These are phyloP conservation scores for Bacillus rossius DNA, from an alignment of 1,140 invertebrate genomes.

Conservation along the genomic window DNA sequence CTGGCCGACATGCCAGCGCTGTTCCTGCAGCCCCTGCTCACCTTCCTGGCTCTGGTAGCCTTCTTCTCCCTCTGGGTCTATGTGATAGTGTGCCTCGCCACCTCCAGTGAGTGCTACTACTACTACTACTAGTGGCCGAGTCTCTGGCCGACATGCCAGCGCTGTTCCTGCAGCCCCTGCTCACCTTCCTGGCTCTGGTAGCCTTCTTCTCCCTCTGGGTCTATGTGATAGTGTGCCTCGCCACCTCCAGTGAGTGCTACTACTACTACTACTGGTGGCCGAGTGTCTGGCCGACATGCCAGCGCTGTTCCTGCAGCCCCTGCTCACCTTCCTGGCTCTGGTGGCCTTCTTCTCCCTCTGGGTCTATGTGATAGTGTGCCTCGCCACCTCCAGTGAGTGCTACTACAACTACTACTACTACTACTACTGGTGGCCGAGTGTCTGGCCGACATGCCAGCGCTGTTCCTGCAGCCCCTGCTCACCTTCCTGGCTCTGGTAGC, in stretches of 20 bases:
- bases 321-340: conserved; percentile 77
- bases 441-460: conserved; percentile 72
- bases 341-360: conserved; percentile 79
- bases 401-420: too few species aligned
- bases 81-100: conserved; percentile 66
- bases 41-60: conserved; percentile 67
- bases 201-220: conserved; percentile 84
- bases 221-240: conserved; percentile 62
- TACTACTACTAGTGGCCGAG: too few species aligned
- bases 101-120: conserved; percentile 64
- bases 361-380: conserved; percentile 67
- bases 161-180: conserved; percentile 80
- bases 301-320: conserved; percentile 78
- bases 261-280: too few species aligned
- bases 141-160: conserved; percentile 74
- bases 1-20: conserved; percentile 77
- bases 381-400: conserved; percentile 66
- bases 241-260: conserved; percentile 66
- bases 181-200: conserved; percentile 75
- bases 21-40: conserved; percentile 81
- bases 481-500: conserved; percentile 72
- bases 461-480: conserved; percentile 82
- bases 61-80: conserved; percentile 84
- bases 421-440: too few species aligned
- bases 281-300: conserved; percentile 79